Evolutionary conservation across 2,888 invertebrate species (phyloP), one percentile per base, ranked within the genome.

Genomic region (Euzophera pinguis): DNA sequence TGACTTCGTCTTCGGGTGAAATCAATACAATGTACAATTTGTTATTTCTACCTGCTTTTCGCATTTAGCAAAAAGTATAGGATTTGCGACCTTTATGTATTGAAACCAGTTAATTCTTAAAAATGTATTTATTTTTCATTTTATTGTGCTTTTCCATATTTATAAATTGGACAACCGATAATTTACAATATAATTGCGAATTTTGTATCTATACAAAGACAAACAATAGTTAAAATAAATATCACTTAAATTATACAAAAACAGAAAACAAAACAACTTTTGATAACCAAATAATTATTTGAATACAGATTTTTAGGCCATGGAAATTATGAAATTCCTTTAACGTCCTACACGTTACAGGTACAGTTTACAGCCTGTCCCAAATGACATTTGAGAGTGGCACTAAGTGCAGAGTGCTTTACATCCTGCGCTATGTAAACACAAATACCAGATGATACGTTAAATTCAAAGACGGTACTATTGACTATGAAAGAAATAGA

Each of bases 101-200:
- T 76, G 61, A 54, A 58, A 50, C 16, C 13, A 12, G 39, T 52
- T 9, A 54, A 71, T 77, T 78, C 77, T 83, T 84, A 88, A 78
- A 90, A 90, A 88, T 82, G 75, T 88, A 86, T 87, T 88, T 88
- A 82, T 82, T 86, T 84, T 84, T 84, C 78, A 83, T 84, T 84
- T 88, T 89, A 88, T 88, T 88, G 87, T 89, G 89, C 89, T 88
- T 73, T 32, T 70, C 86, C 84, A 83, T 85, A 84, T 81, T 86
- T 74, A 84, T 81, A 82, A 81, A 82, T 69, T 60, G 77, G 81
- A 81, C 82, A 67, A 59, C 59, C 50, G 57, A 78, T 75, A 73
- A 77, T 75, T 78, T 81, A 80, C 73, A 84, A 74, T 78, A 71
- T 79, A 81, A 80, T 79, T 72, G 73, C 69, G 73, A 77, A 65